A percentile compares a stretch with the other conserved stretches of the same genome.
Conservation (phyloP, 2,113 vertebrate species). For the Lontra canadensis region DNA sequence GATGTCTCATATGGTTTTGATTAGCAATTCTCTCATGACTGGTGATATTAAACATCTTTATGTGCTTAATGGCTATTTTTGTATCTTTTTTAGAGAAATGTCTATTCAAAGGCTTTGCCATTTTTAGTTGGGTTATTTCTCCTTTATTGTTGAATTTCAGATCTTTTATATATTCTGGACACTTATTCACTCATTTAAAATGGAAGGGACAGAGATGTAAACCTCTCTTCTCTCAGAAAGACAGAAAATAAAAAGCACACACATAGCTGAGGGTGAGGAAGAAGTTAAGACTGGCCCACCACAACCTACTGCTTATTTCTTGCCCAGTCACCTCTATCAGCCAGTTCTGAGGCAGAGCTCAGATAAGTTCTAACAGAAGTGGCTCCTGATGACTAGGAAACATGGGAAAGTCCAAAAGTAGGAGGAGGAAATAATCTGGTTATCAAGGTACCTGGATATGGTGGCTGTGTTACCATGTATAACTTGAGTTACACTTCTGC, state of each 20-base stretch:
- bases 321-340: background rate
- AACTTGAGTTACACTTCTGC: background rate
- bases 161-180: background rate
- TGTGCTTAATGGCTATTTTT: background rate
- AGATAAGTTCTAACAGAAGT: background rate
- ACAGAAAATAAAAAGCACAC: background rate
- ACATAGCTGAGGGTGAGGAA: background rate
- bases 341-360: background rate
- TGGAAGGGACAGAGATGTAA: background rate
- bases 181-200: background rate
- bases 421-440: background rate
- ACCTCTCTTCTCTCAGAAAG: background rate
- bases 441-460: background rate
- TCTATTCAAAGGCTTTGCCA: background rate
- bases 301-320: background rate
- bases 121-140: slow-evolving; percentile 15
- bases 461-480: background rate
- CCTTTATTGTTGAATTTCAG: slow-evolving; percentile 24
- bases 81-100: background rate
- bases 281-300: background rate
- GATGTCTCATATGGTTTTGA: background rate
- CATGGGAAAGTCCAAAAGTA: background rate
- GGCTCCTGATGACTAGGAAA: background rate
- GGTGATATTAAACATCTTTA: background rate
- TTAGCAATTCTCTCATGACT: background rate